phyloP scores from a whole-genome alignment of 1,140 invertebrate species.

The Metopolophium dirhodum region DNA sequence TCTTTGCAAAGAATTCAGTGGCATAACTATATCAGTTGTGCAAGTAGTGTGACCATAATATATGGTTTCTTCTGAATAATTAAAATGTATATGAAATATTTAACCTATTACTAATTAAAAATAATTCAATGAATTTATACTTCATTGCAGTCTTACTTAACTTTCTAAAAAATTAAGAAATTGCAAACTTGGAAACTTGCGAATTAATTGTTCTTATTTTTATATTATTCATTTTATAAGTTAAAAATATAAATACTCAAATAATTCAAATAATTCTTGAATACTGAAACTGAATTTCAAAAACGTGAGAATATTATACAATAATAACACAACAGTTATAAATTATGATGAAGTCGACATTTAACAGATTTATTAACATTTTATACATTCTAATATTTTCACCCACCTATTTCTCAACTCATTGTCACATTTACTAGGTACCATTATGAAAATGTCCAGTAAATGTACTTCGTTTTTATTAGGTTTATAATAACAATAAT shows the following conservation, averaged over 20 bases:
- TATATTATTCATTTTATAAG: background rate
- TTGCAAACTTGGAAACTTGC: background rate
- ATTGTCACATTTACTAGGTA: background rate
- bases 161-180: too few relatives aligned
- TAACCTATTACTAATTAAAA: background rate
- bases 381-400: background rate
- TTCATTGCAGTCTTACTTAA: too few relatives aligned
- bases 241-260: background rate
- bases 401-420: too few relatives aligned
- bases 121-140: background rate
- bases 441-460: background rate
- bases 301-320: background rate
- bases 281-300: background rate
- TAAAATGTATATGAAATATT: background rate
- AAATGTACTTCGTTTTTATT: background rate
- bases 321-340: background rate
- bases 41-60: background rate
- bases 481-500: background rate
- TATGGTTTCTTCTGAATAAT: background rate
- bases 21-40: background rate
- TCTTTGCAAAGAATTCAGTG: background rate
- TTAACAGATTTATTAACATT: background rate
- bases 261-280: background rate
- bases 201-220: background rate
- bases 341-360: background rate